Percentiles rank a stretch among this genome's conserved stretches.
Conservation (phyloP, 2,888 invertebrate genomes). For the Phragmatobia fuliginosa region DNA sequence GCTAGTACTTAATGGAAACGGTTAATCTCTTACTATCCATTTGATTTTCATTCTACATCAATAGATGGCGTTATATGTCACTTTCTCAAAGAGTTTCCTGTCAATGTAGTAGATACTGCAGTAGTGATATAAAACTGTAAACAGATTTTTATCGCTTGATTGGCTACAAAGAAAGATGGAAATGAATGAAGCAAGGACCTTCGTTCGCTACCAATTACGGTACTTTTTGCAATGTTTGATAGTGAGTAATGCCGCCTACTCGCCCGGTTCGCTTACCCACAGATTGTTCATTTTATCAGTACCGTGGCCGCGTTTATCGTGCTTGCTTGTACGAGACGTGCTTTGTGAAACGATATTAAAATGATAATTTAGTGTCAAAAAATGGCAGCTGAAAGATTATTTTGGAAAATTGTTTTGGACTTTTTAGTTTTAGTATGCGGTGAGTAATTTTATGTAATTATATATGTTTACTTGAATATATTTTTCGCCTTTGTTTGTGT, state of each 20-base stretch:
- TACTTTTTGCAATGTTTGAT: constrained; percentile 48
- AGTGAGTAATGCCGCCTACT: constrained; percentile 57
- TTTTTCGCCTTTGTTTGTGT: constrained; percentile 8
- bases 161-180: constrained; percentile 21
- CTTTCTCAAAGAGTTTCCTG: constrained; percentile 18
- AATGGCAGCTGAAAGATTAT: constrained; percentile 66
- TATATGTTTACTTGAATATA: constrained; percentile 11
- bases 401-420: constrained; percentile 75
- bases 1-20: not conserved
- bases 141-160: constrained; percentile 32
- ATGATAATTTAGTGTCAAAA: constrained; percentile 37
- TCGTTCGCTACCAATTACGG: constrained; percentile 25
- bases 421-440: constrained; percentile 67
- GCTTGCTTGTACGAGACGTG: constrained; percentile 35
- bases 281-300: constrained; percentile 56
- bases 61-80: constrained; percentile 49
- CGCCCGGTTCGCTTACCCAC: constrained; percentile 48
- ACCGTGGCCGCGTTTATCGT: constrained; percentile 45
- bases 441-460: constrained; percentile 56
- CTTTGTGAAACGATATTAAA: constrained; percentile 28
- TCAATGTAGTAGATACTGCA: constrained; percentile 22
- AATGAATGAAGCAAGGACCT: constrained; percentile 36
- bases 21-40: not conserved
- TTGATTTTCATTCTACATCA: not conserved
- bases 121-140: constrained; percentile 19